Evolutionary conservation across 2,888 invertebrate genomes (phyloP).

Genomic region (Eilema griseolum): DNA sequence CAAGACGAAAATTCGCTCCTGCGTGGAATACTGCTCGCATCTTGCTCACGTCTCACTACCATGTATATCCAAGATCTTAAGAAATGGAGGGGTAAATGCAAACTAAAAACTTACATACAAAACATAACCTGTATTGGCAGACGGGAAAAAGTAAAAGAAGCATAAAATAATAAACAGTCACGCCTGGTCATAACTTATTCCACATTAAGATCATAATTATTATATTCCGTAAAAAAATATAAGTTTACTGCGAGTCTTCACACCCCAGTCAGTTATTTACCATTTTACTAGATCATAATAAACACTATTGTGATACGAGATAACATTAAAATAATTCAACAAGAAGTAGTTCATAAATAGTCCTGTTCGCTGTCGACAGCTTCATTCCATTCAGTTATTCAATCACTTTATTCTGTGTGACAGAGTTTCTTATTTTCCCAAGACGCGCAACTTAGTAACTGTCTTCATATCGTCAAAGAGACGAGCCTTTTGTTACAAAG

Average conservation of each 20-base stretch:
- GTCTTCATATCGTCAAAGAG: conserved; percentile 50
- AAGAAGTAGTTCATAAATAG: conserved; percentile 18
- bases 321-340: neutral
- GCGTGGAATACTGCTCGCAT: too few relatives aligned
- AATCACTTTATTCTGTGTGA: conserved; percentile 40
- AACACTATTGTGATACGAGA: neutral
- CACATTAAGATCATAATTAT: neutral
- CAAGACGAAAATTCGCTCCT: too few relatives aligned
- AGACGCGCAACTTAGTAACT: conserved; percentile 38
- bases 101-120: too few relatives aligned
- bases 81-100: too few relatives aligned
- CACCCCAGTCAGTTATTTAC: neutral
- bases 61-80: too few relatives aligned
- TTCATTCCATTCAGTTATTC: conserved; percentile 41
- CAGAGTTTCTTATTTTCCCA: conserved; percentile 40
- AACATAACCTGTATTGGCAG: too few relatives aligned
- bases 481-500: conserved; percentile 42
- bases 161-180: neutral
- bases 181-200: neutral
- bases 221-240: neutral
- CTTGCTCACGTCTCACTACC: too few relatives aligned
- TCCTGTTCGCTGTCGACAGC: conserved; percentile 19
- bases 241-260: neutral
- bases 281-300: neutral
- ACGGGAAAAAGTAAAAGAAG: too few relatives aligned